Evolutionary conservation across 1,140 invertebrate species (phyloP).

Genomic region (Lasaia peninsularis): DNA sequence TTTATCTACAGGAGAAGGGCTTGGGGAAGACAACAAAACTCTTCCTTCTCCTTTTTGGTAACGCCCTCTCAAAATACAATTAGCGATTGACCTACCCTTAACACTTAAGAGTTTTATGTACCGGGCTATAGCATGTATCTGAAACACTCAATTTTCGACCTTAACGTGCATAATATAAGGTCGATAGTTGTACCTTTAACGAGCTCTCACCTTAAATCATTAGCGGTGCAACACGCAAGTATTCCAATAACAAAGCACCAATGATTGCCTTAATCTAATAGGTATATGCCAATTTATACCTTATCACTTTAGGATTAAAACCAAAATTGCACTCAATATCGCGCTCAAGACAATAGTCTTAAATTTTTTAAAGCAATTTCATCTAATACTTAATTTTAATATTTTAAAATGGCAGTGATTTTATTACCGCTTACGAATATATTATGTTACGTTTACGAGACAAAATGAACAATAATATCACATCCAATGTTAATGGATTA

Average conservation of each 20-base stretch:
- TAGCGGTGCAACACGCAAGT: too few relatives aligned
- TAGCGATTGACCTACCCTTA: too few relatives aligned
- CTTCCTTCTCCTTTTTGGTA: too few relatives aligned
- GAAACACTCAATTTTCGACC: too few relatives aligned
- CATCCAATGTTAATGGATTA: not conserved
- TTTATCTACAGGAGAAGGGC: too few relatives aligned
- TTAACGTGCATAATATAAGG: too few relatives aligned
- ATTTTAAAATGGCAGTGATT: constrained; percentile 26
- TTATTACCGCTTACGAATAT: constrained; percentile 16
- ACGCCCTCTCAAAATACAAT: too few relatives aligned
- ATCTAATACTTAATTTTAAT: constrained; percentile 15
- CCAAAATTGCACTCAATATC: constrained; percentile 9
- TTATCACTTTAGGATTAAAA: not conserved
- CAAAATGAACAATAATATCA: constrained; percentile 1
- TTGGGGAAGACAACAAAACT: too few relatives aligned
- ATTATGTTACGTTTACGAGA: not conserved
- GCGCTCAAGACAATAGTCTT: constrained; percentile 17
- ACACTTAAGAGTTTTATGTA: too few relatives aligned
- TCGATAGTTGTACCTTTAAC: too few relatives aligned
- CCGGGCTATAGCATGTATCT: too few relatives aligned
- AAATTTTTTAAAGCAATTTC: constrained; percentile 22
- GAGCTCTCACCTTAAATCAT: too few relatives aligned
- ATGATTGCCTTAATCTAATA: not conserved
- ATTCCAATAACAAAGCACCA: not conserved
- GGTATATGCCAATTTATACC: not conserved